A percentile compares a stretch with the other conserved stretches of the same genome.
Evolutionary conservation across 2,888 invertebrate species (phyloP).

Genomic region (Apoda limacodes): DNA sequence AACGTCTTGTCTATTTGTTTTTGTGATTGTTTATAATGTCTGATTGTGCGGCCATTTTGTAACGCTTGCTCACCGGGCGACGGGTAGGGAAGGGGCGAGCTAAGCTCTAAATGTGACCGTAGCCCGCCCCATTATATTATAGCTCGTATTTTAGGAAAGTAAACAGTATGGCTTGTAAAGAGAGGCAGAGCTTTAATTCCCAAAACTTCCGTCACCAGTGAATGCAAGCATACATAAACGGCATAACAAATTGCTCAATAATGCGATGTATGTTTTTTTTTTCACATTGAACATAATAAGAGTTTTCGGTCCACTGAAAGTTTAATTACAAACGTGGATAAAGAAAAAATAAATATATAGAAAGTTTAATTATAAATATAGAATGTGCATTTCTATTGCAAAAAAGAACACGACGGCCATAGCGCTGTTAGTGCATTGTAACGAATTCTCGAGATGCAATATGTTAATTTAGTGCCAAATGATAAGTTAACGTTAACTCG

Average conservation of each 20-base stretch:
- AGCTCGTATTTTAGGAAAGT: no score
- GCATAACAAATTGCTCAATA: conserved; percentile 48
- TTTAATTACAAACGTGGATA: conserved; percentile 41
- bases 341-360: conserved; percentile 30
- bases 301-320: conserved; percentile 45
- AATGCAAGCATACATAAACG: no score
- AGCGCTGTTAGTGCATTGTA: conserved; percentile 54
- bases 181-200: no score
- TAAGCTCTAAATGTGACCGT: no score
- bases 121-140: no score
- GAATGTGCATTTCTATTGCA: not conserved
- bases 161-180: no score
- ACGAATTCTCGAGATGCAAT: conserved; percentile 66
- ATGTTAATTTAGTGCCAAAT: conserved; percentile 71
- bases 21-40: conserved; percentile 32
- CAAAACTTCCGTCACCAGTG: no score
- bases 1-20: conserved; percentile 53
- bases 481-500: conserved; percentile 59
- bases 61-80: no score
- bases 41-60: not conserved
- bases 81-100: no score
- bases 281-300: conserved; percentile 28
- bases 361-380: conserved; percentile 5
- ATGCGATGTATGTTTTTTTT: conserved; percentile 42
- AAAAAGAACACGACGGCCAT: conserved; percentile 7